Conservation (phyloP, 2,797 vertebrate species). For the Phyllotis vaccarum region DNA sequence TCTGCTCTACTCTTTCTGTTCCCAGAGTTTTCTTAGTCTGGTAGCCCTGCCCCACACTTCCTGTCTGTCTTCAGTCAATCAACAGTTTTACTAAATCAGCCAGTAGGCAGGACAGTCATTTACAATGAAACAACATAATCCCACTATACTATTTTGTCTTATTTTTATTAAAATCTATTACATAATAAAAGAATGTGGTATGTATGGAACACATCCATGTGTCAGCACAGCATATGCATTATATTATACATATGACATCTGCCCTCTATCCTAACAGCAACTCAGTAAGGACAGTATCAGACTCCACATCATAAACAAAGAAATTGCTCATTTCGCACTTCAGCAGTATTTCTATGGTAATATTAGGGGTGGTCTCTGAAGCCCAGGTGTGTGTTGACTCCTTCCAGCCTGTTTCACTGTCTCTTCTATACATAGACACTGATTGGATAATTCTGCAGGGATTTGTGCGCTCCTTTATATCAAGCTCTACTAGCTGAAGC, state of each 20-base stretch:
- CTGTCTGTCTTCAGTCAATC: no score
- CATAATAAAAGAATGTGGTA: not conserved
- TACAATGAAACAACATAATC: no score
- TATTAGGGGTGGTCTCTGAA: not conserved
- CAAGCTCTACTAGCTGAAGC: not conserved
- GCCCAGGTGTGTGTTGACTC: not conserved
- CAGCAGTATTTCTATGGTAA: not conserved
- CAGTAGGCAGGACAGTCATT: no score
- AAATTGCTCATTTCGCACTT: not conserved
- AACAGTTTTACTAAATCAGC: no score
- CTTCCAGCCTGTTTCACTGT: not conserved
- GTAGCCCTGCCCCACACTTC: no score
- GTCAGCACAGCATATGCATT: not conserved
- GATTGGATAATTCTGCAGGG: not conserved
- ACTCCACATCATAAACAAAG: not conserved
- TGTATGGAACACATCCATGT: not conserved
- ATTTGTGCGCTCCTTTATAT: slow-evolving; percentile 31
- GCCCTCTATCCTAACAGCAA: not conserved
- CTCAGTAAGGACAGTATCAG: not conserved
- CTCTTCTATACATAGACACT: not conserved
- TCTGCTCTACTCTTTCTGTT: no score
- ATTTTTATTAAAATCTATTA: slow-evolving; percentile 4
- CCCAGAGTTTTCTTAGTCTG: no score
- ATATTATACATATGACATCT: not conserved
- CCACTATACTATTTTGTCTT: not conserved